A percentile compares a stretch with the other conserved stretches of the same genome.
phyloP scores from a whole-genome alignment of 2,888 invertebrate genomes.

The Drosophila glabriapex region DNA sequence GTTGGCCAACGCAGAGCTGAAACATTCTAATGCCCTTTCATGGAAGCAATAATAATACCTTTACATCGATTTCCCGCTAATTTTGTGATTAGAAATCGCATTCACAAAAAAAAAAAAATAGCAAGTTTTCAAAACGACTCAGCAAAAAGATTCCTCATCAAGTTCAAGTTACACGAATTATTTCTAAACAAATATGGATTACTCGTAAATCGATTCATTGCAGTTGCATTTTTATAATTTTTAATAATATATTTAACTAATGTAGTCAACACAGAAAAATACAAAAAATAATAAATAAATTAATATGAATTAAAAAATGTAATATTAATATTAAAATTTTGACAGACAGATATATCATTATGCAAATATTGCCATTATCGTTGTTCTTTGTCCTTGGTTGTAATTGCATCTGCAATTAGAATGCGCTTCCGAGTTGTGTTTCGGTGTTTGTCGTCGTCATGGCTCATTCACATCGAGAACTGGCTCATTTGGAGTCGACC shows the following conservation, averaged over 20 bases:
- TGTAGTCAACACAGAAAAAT: background rate
- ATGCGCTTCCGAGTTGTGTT: constrained; percentile 73
- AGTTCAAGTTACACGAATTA: background rate
- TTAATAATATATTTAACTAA: background rate
- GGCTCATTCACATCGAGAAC: constrained; percentile 39
- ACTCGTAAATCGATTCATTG: background rate
- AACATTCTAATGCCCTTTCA: constrained; percentile 9
- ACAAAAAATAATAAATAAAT: background rate
- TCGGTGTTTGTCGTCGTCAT: constrained; percentile 38
- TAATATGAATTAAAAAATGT: background rate
- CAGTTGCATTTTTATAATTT: background rate
- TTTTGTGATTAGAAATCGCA: background rate
- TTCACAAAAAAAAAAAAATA: background rate
- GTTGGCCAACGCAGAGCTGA: constrained; percentile 1
- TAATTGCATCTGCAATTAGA: constrained; percentile 67
- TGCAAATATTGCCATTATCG: constrained; percentile 4
- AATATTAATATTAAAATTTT: background rate
- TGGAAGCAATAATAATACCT: constrained; percentile 10
- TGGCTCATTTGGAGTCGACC: constrained; percentile 8
- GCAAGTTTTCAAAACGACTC: background rate
- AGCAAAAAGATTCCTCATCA: background rate
- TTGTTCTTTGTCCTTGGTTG: constrained; percentile 13
- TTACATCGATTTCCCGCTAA: background rate
- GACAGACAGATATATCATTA: background rate
- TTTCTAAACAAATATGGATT: background rate